phyloP scores from a whole-genome alignment of 2,113 vertebrate species.

The Rhinoptilus africanus region DNA sequence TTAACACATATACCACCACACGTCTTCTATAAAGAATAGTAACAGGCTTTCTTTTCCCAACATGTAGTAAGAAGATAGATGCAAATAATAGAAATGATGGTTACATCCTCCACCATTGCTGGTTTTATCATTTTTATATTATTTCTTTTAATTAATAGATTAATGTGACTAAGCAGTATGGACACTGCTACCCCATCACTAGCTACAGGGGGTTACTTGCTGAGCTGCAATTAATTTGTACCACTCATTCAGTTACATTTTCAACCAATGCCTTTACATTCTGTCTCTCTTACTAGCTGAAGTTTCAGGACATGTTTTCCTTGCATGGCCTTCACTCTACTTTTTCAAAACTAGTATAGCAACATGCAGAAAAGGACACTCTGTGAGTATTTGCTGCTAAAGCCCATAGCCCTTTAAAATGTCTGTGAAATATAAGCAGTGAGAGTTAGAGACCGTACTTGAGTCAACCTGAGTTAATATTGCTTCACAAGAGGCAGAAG shows the following conservation, averaged over 20 bases:
- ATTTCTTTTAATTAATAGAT: not conserved
- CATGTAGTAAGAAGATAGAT: not conserved
- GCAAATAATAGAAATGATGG: not conserved
- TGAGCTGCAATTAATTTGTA: not conserved
- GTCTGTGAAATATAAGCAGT: not conserved
- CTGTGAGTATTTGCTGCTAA: not conserved
- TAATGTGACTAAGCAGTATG: not conserved
- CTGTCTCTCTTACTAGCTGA: not conserved
- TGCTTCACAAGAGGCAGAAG: not conserved
- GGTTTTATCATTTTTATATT: not conserved
- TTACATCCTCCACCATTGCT: not conserved
- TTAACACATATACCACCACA: not conserved
- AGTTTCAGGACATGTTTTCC: not conserved
- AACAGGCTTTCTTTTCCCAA: not conserved
- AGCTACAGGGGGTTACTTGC: not conserved
- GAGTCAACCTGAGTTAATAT: not conserved
- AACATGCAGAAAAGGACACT: not conserved
- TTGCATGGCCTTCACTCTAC: not conserved
- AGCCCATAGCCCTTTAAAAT: not conserved
- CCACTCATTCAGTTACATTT: not conserved
- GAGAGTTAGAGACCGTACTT: not conserved
- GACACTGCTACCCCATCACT: not conserved
- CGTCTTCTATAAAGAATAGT: not conserved
- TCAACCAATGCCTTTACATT: not conserved
- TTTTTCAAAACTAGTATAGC: not conserved